Conservation (phyloP, 2,113 vertebrate species). For the Sprattus sprattus region DNA sequence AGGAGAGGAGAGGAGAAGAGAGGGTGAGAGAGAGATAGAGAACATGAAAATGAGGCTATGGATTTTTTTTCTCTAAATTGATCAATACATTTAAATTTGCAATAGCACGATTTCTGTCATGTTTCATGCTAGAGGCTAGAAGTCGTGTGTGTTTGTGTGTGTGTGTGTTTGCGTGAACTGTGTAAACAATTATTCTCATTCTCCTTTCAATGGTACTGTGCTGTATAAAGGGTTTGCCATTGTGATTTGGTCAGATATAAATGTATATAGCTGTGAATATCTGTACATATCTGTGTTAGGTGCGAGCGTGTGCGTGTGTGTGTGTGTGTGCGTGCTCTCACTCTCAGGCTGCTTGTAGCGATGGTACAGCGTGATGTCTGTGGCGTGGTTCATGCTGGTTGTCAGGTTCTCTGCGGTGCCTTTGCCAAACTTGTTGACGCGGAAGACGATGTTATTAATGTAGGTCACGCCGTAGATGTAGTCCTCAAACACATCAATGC, state of each 20-base stretch:
- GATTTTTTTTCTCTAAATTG: not conserved
- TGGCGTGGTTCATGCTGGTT: constrained; percentile 89
- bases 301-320: not conserved
- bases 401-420: constrained; percentile 85
- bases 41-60: not conserved
- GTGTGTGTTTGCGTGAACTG: not conserved
- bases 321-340: constrained; percentile 53
- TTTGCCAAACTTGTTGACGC: constrained; percentile 93
- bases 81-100: not conserved
- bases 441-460: constrained; percentile 92
- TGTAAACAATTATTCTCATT: too few species aligned
- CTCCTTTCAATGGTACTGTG: too few species aligned
- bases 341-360: constrained; percentile 94
- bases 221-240: too few species aligned
- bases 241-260: not conserved
- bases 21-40: not conserved
- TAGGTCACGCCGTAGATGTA: constrained; percentile 96
- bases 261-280: not conserved
- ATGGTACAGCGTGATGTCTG: constrained; percentile 90
- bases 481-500: constrained; percentile 96
- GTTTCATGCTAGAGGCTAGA: not conserved
- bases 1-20: constrained; percentile 18
- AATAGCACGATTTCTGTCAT: not conserved
- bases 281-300: not conserved
- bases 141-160: not conserved